phyloP scores from a whole-genome alignment of 2,113 vertebrate genomes.

The Rhagologus leucostigma region DNA sequence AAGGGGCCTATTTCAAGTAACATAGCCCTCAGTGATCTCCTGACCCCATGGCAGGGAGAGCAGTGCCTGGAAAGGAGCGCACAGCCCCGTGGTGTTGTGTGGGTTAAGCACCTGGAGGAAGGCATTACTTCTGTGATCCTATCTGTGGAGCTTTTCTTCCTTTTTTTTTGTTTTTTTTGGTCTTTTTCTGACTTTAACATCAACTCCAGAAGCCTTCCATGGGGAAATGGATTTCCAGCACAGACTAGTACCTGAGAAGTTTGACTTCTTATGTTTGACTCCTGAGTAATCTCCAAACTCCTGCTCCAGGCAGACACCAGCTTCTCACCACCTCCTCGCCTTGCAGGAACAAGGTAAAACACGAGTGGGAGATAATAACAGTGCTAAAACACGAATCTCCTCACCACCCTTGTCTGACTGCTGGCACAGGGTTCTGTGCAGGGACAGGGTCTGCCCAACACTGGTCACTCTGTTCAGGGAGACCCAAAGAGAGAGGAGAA shows the following conservation, averaged over 20 bases:
- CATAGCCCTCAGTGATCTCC: neutral
- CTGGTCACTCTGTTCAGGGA: neutral
- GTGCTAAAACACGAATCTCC: neutral
- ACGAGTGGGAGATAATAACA: neutral
- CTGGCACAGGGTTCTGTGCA: accelerated
- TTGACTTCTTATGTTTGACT: neutral
- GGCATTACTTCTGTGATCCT: neutral
- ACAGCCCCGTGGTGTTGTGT: neutral
- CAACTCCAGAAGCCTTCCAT: neutral
- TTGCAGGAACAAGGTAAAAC: neutral
- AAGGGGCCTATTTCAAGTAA: neutral
- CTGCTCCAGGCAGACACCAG: neutral
- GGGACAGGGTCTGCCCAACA: accelerated
- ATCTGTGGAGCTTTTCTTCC: neutral
- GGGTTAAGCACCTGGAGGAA: too few relatives aligned
- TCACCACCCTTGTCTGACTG: neutral
- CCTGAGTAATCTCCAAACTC: neutral
- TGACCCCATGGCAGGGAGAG: neutral
- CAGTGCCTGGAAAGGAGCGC: neutral
- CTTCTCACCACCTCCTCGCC: accelerated
- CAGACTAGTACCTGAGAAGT: neutral
- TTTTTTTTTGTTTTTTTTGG: neutral
- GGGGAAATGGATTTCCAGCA: neutral
- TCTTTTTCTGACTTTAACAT: too few relatives aligned
- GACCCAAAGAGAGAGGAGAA: neutral